Evolutionary conservation across 2,113 vertebrate species (phyloP), one percentile per base, ranked within the genome.

Genomic region (Myiagra hebetior): DNA sequence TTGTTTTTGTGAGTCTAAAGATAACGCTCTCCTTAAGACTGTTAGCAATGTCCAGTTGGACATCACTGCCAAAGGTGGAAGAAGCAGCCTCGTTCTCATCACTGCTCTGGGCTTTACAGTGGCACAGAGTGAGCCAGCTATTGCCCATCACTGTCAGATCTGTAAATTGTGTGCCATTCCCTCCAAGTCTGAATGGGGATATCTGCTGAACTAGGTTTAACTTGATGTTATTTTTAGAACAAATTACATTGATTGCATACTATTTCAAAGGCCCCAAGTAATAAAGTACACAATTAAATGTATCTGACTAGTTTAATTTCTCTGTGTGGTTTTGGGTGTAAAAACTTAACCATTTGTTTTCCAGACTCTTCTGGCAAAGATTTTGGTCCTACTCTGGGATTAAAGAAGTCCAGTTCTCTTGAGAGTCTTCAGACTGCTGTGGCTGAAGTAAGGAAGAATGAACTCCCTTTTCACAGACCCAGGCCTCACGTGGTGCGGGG

Each of bases 381-480:
- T 92, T 98, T 99, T 5, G 99, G 99, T 35, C 99, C 99, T 39
- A 99, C 98, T 33, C 97, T 99, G 62, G 99, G 99, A n/a, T 78
- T 99, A 92, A 99, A 99, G 94, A 99, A 99, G 97, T 99, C 99
- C 92, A 99, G 99, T 55, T 99, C 99, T 7, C 93, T 99, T 91
- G 99, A 99, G 98, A 99, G 99, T 93, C 98, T 99, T 41, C 99
- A 99, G 98, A 99, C 99, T 2, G 99, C 99, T 10, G 98, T 99
- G 87, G 98, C 99, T 2, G 99, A 99, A 98, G 99, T 99, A 86
- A 98, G 98, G 64, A 99, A 99, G 95, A 99, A 98, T 0, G 99
- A 99, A 1, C 98, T 99, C 41, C 99, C 99, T 21, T 99, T 99
- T 92, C 99, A 99, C 95, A 98, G 99, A 52, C 99, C 99, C 53